Evolutionary conservation across 2,888 invertebrate genomes (phyloP), one percentile per base, ranked within the genome.

Genomic region (Chloroclysta siterata): DNA sequence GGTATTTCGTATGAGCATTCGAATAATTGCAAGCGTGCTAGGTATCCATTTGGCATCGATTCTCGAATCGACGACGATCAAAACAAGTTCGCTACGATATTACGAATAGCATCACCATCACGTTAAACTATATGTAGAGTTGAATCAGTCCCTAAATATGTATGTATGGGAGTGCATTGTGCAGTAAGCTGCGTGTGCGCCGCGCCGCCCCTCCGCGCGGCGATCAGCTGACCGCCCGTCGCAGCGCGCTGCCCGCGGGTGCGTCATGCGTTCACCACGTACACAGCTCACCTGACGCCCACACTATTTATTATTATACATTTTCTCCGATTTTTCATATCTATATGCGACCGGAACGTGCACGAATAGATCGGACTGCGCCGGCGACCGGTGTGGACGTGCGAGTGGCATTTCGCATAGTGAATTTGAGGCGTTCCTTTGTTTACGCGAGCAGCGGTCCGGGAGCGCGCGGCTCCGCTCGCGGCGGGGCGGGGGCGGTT

Each of bases 371-470:
- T 51, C 68, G 66, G 64, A 70, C 71, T 72, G 70, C 70, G 69
- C 66, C 73, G 70, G 61, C 72, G 75, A 70, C 71, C 73, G 72
- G 57, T 44, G 65, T 41, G 63, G 66, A 60, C 66, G 69, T 73
- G 75, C 71, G 75, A 72, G 70, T 64, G 70, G 72, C 75, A 77
- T 22, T 56, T 65, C 71, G 72, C 79, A 28, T 77, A 82, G 74
- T 83, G 78, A 83, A 81, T 85, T 88, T 87, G 85, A 84, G 85
- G 83, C 83, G 22, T 89, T 90, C 88, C 91, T 91, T 92, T 91
- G 91, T 92, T 91, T 92, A 89, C 89, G 87, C 85, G 78, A 81
- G 83, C 77, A 81, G 83, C 77, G 76, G 79, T 69, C 62, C 72
- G 72, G 78, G 76, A 72, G 75, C 71, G 57, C 70, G 76, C 71